Evolutionary conservation across 2,888 invertebrate genomes (phyloP), one percentile per base, ranked within the genome.

Genomic region (Chesias legatella): DNA sequence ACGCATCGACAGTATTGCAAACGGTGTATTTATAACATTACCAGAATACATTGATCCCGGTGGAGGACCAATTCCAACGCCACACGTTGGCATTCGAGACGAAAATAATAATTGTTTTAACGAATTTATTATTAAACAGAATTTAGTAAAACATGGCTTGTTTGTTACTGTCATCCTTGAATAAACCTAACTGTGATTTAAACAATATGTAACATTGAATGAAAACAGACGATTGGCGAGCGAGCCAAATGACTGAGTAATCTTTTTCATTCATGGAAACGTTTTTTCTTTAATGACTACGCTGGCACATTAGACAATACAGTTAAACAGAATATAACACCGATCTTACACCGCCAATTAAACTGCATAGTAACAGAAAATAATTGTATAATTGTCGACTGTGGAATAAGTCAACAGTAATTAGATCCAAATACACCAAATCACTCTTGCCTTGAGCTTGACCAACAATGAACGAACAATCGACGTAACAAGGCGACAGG

Each of bases 201-300:
- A 49, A 58, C 33, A 43, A 42, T 48, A 48, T 29, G 44, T 34
- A 51, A 46, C 35, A 40, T 51, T 73, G 72, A 75, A 75, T 76
- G 73, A 67, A 70, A 71, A 63, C 56, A 64, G 55, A 41, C 54
- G 58, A 54, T 54, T 27, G 48, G 32, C 35, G 63, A 54, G 55
- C 54, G 63, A 60, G 79, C 80, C 81, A 81, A 83, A 64, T 49
- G 39, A 58, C 57, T 82, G 76, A 82, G 60, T 79, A 79, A 80
- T 68, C 60, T 63, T 65, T 67, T 77, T 77, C 80, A 80, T 82
- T 81, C 76, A 83, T 55, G 56, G 63, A 64, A 70, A 65, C 52
- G 48, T 55, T 45, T 51, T 59, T 48, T 58, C 60, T 55, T 42
- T 51, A 46, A 52, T 47, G 33, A 50, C 49, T 17, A 35, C 47